Conservation (phyloP, 2,888 invertebrate species). For the Netelia virgata region DNA sequence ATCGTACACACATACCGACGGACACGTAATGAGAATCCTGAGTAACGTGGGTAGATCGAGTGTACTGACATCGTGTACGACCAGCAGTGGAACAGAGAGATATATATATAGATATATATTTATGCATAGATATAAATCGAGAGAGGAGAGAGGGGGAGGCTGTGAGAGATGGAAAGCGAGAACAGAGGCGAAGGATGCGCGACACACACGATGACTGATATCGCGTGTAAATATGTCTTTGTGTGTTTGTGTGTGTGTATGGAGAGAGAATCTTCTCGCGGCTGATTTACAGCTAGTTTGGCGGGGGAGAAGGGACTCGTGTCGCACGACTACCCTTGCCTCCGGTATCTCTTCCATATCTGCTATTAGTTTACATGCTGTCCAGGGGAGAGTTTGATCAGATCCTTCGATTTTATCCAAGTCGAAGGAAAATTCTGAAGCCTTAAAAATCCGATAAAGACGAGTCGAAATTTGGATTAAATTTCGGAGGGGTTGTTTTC, state of each 20-base stretch:
- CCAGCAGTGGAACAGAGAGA: background rate
- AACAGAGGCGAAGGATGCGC: constrained; percentile 56
- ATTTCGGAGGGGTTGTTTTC: no score
- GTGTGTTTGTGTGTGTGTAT: constrained; percentile 11
- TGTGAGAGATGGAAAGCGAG: constrained; percentile 56
- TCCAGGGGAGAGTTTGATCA: background rate
- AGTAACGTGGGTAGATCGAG: constrained; percentile 62
- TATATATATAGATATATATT: constrained; percentile 30
- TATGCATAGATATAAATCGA: constrained; percentile 43
- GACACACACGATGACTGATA: constrained; percentile 70
- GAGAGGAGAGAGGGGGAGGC: constrained; percentile 52
- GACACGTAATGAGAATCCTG: constrained; percentile 16
- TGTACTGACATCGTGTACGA: constrained; percentile 33
- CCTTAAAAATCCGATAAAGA: no score
- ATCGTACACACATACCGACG: background rate
- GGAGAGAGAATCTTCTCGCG: constrained; percentile 65
- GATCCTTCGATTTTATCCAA: no score
- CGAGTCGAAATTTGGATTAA: no score
- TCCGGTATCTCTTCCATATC: constrained; percentile 46
- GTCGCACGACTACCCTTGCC: constrained; percentile 67
- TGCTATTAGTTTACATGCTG: constrained; percentile 22
- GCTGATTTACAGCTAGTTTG: constrained; percentile 81
- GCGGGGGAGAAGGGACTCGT: constrained; percentile 55
- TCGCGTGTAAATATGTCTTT: constrained; percentile 44
- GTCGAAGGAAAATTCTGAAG: no score